These are phyloP conservation scores for Xiphorhynchus elegans DNA, from an alignment of 2,113 vertebrate species.

Conservation along the genomic window DNA sequence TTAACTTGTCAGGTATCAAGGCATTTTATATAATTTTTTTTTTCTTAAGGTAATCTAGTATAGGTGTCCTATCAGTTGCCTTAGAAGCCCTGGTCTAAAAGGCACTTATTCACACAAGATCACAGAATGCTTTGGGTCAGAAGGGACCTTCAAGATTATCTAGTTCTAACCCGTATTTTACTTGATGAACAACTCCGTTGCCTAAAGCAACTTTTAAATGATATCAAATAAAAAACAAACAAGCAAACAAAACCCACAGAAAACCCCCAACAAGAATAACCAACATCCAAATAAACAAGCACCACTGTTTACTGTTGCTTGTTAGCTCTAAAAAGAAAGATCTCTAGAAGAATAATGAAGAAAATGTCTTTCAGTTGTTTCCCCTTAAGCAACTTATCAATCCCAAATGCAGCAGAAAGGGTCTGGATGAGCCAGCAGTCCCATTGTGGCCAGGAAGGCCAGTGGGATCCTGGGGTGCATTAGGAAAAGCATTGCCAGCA, in stretches of 20 bases:
- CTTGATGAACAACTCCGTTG: not conserved
- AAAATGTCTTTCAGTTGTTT: not conserved
- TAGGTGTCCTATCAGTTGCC: not conserved
- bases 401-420: not conserved
- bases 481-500: not conserved
- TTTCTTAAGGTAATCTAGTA: not conserved
- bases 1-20: not conserved
- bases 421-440: not conserved
- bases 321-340: not conserved
- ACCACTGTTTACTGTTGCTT: not conserved
- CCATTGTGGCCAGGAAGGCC: not conserved
- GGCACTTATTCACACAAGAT: not conserved
- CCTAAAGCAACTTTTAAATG: not conserved
- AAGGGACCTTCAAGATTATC: not conserved
- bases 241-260: not conserved
- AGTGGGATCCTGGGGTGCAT: not conserved
- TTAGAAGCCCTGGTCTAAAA: not conserved
- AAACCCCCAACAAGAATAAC: not conserved
- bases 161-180: not conserved
- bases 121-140: not conserved
- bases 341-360: not conserved
- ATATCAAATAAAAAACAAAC: not conserved
- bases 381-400: not conserved
- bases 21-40: not conserved
- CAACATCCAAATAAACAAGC: not conserved